Percentiles rank a stretch among this genome's conserved stretches.
phyloP scores from a whole-genome alignment of 2,888 invertebrate genomes.

The Amphimallon solstitiale region DNA sequence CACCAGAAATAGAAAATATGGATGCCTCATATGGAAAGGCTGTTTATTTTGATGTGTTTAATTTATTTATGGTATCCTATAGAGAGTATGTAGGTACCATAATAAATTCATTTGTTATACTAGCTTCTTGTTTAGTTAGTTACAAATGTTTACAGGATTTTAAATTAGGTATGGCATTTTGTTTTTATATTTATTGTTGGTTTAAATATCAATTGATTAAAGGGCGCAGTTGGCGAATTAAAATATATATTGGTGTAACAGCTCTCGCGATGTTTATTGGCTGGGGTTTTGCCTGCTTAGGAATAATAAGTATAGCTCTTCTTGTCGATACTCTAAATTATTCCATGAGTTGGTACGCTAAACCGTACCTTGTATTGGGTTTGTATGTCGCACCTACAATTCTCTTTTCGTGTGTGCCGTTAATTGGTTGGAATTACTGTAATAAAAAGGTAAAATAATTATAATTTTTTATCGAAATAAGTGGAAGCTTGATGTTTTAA shows the following conservation, averaged over 20 bases:
- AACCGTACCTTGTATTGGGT: conserved; percentile 53
- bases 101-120: conserved; percentile 42
- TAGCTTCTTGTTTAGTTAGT: conserved; percentile 46
- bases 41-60: conserved; percentile 54
- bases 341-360: conserved; percentile 56
- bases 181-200: neutral
- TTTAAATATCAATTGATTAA: neutral
- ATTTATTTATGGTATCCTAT: conserved; percentile 52
- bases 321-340: conserved; percentile 54
- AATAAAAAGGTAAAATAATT: conserved; percentile 29
- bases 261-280: conserved; percentile 40
- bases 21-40: conserved; percentile 45
- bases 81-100: conserved; percentile 40
- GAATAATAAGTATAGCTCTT: conserved; percentile 56
- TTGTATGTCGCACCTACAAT: conserved; percentile 45
- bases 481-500: too few species aligned
- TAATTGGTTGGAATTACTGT: conserved; percentile 26
- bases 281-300: conserved; percentile 51
- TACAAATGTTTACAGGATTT: conserved; percentile 44
- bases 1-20: conserved; percentile 52
- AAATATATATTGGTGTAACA: conserved; percentile 16
- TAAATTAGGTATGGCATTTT: conserved; percentile 44
- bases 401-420: conserved; percentile 17
- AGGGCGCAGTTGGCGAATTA: conserved; percentile 19
- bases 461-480: too few species aligned